These are phyloP conservation scores for Fistularia tabacaria DNA, from an alignment of 2,797 vertebrate genomes.

Conservation along the genomic window DNA sequence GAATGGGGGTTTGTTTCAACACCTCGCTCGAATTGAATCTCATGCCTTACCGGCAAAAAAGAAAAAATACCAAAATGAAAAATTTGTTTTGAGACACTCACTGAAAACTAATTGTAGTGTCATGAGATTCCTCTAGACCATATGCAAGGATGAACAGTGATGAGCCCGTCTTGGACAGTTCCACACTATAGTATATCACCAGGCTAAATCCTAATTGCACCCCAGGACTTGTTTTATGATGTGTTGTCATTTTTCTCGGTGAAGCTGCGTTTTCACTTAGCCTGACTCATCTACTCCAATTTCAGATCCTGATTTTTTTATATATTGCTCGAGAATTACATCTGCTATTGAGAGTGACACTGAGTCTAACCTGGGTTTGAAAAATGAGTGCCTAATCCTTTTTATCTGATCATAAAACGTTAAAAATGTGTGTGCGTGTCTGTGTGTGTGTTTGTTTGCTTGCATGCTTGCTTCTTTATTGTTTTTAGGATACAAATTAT, in stretches of 20 bases:
- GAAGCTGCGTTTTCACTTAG: constrained; percentile 22
- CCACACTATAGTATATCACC: constrained; percentile 5
- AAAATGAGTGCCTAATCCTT: too few species aligned
- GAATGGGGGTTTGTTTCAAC: constrained; percentile 11
- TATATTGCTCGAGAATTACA: constrained; percentile 34
- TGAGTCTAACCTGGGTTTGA: too few species aligned
- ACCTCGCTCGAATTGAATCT: not conserved
- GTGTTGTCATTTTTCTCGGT: constrained; percentile 29
- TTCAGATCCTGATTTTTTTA: constrained; percentile 33
- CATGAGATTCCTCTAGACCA: constrained; percentile 6
- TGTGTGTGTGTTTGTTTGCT: too few species aligned
- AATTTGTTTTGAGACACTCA: not conserved
- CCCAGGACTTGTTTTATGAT: constrained; percentile 26
- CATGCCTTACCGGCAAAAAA: not conserved
- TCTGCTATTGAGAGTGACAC: constrained; percentile 22
- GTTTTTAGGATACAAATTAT: too few species aligned
- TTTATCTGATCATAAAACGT: too few species aligned
- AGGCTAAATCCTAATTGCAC: constrained; percentile 13
- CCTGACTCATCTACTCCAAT: constrained; percentile 21
- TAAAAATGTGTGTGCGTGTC: too few species aligned
- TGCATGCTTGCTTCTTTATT: too few species aligned
- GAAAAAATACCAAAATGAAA: not conserved
- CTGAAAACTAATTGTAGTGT: not conserved
- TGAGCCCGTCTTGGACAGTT: not conserved
- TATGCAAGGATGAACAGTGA: constrained; percentile 4